These are phyloP conservation scores for Mustela lutreola DNA, from an alignment of 2,113 vertebrate genomes.

Conservation along the genomic window DNA sequence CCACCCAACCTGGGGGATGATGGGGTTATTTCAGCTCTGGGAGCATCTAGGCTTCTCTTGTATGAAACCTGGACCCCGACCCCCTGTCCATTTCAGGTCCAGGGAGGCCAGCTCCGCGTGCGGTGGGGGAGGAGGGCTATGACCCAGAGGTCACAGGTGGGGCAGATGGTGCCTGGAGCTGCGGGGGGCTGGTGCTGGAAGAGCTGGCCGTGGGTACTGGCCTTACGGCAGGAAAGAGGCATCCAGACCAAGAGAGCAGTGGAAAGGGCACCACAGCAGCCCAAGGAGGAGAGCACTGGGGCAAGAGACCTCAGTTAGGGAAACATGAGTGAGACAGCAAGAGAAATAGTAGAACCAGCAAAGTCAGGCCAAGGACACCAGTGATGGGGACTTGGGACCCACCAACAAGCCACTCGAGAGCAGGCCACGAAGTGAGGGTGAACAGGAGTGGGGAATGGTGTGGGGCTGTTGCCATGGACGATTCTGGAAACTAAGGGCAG, in stretches of 20 bases:
- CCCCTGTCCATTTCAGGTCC: rapidly evolving
- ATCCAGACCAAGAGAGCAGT: background rate
- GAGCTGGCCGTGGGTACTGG: background rate
- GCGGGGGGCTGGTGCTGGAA: background rate
- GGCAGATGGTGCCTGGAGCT: background rate
- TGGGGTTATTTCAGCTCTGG: rapidly evolving
- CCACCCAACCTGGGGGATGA: rapidly evolving
- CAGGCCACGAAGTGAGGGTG: background rate
- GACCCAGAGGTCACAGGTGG: rapidly evolving
- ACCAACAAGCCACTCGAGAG: rapidly evolving
- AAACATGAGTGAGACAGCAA: rapidly evolving
- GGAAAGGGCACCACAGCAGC: no score
- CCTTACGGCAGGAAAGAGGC: background rate
- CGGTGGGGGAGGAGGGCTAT: background rate
- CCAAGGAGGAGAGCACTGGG: rapidly evolving
- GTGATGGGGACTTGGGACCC: background rate
- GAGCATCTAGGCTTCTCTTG: background rate
- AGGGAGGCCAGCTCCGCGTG: background rate
- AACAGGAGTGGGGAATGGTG: no score
- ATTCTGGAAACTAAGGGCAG: rapidly evolving
- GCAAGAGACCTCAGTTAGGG: background rate
- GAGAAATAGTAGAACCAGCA: rapidly evolving
- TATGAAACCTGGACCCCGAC: rapidly evolving
- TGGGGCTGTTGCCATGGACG: background rate
- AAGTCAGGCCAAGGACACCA: rapidly evolving